Percentiles rank a stretch among this genome's conserved stretches.
Conservation (phyloP, 2,797 vertebrate species). For the Takifugu rubripes region DNA sequence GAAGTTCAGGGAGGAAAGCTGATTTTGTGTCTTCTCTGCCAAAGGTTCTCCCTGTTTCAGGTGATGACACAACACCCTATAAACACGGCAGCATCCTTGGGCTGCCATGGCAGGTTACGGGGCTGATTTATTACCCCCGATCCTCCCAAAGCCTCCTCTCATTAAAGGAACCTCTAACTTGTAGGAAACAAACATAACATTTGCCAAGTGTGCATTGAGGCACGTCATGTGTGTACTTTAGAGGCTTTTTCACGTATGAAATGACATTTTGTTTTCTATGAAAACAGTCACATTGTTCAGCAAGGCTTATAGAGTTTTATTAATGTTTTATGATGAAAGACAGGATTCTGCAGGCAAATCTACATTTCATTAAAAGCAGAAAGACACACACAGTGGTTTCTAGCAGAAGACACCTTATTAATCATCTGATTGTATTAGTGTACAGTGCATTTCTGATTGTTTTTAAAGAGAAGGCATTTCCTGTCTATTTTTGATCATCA, state of each 20-base stretch:
- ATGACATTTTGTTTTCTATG: conserved; percentile 1
- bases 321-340: conserved; percentile 12
- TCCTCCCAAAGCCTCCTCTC: conserved; percentile 38
- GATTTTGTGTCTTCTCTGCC: conserved; percentile 59
- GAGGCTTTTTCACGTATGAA: conserved; percentile 14
- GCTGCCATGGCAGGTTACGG: conserved; percentile 31
- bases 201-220: conserved; percentile 21
- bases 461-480: background rate
- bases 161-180: conserved; percentile 45
- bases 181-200: conserved; percentile 46
- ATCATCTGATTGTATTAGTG: background rate
- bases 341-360: background rate
- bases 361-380: no score
- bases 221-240: conserved; percentile 30
- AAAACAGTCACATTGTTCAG: no score
- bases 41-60: conserved; percentile 48
- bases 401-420: background rate
- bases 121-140: conserved; percentile 67
- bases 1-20: conserved; percentile 50
- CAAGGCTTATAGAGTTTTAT: background rate
- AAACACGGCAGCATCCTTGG: conserved; percentile 40
- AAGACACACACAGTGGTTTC: no score
- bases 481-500: conserved; percentile 2
- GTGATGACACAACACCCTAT: conserved; percentile 71
- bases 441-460: background rate